Percentiles rank a stretch among this genome's conserved stretches.
These are phyloP conservation scores for Abrostola tripartita DNA, from an alignment of 2,888 invertebrate species.

Conservation along the genomic window DNA sequence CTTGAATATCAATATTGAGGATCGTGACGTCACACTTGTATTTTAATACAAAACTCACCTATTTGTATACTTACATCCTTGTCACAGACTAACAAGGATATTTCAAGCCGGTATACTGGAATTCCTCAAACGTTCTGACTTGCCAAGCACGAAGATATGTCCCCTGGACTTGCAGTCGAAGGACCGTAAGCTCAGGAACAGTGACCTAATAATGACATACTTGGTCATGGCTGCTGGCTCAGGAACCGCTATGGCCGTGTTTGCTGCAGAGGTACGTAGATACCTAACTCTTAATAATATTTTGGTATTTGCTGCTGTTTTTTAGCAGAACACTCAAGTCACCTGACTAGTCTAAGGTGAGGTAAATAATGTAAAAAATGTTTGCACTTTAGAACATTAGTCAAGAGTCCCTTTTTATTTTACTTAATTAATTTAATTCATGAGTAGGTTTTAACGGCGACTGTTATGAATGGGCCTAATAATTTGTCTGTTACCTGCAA, in stretches of 20 bases:
- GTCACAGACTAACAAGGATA: constrained; percentile 89
- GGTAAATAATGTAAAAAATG: too few relatives aligned
- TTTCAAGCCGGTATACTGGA: constrained; percentile 93
- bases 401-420: too few relatives aligned
- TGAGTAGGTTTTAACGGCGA: too few relatives aligned
- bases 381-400: too few relatives aligned
- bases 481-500: too few relatives aligned
- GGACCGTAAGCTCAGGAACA: constrained; percentile 92
- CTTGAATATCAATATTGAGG: too few relatives aligned
- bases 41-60: background rate
- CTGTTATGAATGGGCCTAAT: too few relatives aligned
- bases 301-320: background rate
- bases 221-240: constrained; percentile 92
- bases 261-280: constrained; percentile 89
- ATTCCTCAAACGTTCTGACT: constrained; percentile 88
- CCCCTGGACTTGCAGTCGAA: constrained; percentile 94
- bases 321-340: too few relatives aligned
- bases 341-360: too few relatives aligned
- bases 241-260: constrained; percentile 89
- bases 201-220: constrained; percentile 94
- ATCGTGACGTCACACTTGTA: background rate
- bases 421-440: too few relatives aligned
- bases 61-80: constrained; percentile 33
- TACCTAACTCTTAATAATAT: background rate
- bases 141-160: constrained; percentile 93